Evolutionary conservation across 2,888 invertebrate species (phyloP).

Genomic region (Ectemnius lituratus): DNA sequence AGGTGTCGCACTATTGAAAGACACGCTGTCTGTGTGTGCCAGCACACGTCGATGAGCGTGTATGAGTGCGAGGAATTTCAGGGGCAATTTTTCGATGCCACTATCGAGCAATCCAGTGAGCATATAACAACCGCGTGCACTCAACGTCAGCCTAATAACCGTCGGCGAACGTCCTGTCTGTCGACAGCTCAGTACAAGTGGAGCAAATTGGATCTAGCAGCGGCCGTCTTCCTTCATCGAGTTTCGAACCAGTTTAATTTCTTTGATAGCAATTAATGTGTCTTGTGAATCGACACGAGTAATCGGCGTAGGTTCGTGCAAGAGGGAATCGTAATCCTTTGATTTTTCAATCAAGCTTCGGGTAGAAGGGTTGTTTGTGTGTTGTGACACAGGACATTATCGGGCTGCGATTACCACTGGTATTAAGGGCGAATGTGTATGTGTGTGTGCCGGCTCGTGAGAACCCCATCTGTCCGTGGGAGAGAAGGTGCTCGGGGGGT

Average conservation of each 20-base stretch:
- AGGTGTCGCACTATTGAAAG: constrained; percentile 19
- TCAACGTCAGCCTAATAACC: constrained; percentile 5
- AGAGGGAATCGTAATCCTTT: constrained; percentile 47
- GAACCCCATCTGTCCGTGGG: constrained; percentile 72
- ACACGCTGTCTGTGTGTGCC: constrained; percentile 14
- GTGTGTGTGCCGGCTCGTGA: constrained; percentile 61
- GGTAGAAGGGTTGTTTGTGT: constrained; percentile 56
- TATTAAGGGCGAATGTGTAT: constrained; percentile 47
- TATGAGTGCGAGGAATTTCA: constrained; percentile 6
- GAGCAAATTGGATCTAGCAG: constrained; percentile 13
- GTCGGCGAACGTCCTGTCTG: neutral
- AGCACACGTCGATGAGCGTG: no score
- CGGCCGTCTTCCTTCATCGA: neutral
- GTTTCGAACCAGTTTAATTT: neutral
- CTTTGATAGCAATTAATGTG: neutral
- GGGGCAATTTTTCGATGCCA: constrained; percentile 28
- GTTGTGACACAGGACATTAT: constrained; percentile 68
- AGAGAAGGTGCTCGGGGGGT: constrained; percentile 37
- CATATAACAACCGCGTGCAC: neutral
- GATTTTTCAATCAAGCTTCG: constrained; percentile 55
- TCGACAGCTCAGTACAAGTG: constrained; percentile 10
- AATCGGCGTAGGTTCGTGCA: neutral
- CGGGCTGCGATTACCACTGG: constrained; percentile 67
- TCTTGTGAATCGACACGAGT: neutral
- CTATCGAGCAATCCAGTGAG: neutral